Conservation (phyloP, 2,113 vertebrate genomes). For the Myodes glareolus region DNA sequence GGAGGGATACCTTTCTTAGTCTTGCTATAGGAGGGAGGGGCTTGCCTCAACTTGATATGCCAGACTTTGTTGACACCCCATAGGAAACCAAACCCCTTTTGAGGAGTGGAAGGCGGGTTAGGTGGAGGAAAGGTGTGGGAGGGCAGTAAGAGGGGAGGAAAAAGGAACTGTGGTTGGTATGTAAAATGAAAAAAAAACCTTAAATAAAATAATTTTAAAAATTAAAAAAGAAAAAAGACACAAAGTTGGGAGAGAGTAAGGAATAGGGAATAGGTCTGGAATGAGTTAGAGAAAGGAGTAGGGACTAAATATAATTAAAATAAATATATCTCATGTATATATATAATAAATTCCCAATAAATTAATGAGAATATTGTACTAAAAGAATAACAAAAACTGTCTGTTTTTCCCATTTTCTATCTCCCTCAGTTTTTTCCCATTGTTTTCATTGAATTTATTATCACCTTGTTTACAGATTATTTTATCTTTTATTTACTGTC, state of each 20-base stretch:
- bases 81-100: no score
- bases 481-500: not conserved
- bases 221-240: not conserved
- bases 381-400: not conserved
- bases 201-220: no score
- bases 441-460: conserved; percentile 36
- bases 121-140: no score
- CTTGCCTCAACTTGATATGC: no score
- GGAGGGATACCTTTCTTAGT: no score
- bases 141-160: no score
- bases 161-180: no score
- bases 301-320: not conserved
- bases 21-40: no score
- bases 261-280: not conserved
- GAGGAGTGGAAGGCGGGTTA: no score
- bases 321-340: not conserved
- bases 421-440: conserved; percentile 4
- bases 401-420: not conserved
- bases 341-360: not conserved
- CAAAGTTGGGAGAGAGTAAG: not conserved
- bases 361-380: not conserved
- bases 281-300: not conserved
- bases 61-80: no score
- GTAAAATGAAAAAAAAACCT: no score
- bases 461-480: not conserved